Evolutionary conservation across 2,113 vertebrate genomes (phyloP), one percentile per base, ranked within the genome.

Genomic region (Bambusicola thoracicus): DNA sequence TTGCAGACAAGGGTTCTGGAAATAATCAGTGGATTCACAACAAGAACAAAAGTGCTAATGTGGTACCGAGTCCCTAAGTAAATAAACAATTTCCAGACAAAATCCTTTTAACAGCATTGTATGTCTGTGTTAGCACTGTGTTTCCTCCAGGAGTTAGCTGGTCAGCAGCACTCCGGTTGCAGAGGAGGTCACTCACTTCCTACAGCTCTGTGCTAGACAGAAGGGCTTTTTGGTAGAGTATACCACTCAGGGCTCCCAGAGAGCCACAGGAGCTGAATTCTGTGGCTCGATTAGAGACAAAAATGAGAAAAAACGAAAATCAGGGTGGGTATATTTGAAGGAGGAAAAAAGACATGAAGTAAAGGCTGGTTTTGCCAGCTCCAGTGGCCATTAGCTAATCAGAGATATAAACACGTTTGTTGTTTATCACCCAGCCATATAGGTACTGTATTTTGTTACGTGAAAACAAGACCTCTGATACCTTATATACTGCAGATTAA

Each of bases 1-100:
- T 83, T 90, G 49, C 41, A 65, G 89, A 68, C 44, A 63, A 61
- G 43, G 48, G 67, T 94, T 93, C 89, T 93, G 93, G 91, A 91
- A 96, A 91, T 87, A 92, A 93, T 94, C 93, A 92, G 81, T 69
- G 93, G 86, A 82, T 89, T 73, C 76, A 73, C 83, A 81, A 79
- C 85, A 78, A 87, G 93, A 95, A 97, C 82, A 93, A 93, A 95
- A 92, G 92, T 85, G 87, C 85, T 96, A 97, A 96, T 94, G 83
- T 94, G 95, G 84, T 85, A 89, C 84, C 61, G 78, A 85, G 85
- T 91, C 95, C 72, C 91, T 93, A 66, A 93, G 70, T 90, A 92
- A 94, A 95, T 91, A 96, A 95, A 91, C 90, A 90, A 74, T 89
- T 80, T 80, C 85, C 93, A 95, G 90, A 93, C 93, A 93, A 90